Percentiles rank a stretch among this genome's conserved stretches.
Evolutionary conservation across 2,888 invertebrate species (phyloP).

Genomic region (Baccha elongata): DNA sequence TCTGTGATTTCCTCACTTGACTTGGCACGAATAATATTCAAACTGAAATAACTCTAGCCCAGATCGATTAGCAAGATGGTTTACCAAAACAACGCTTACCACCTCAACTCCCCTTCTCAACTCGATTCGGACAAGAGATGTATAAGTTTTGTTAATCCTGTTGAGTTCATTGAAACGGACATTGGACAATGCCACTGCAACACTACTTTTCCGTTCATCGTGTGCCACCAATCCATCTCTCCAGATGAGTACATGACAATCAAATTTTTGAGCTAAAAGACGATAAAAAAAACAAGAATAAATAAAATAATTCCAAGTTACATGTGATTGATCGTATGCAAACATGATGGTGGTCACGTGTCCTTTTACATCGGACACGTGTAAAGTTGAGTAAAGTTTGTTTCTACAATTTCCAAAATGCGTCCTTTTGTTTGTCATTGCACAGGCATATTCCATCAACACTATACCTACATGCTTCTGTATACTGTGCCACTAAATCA

Average conservation of each 20-base stretch:
- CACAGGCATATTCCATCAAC: constrained; percentile 55
- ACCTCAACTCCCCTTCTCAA: constrained; percentile 10
- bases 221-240: constrained; percentile 70
- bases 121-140: constrained; percentile 41
- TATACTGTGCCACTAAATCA: constrained; percentile 59
- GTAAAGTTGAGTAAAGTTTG: constrained; percentile 75
- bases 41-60: constrained; percentile 1
- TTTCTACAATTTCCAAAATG: constrained; percentile 72
- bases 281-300: constrained; percentile 3
- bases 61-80: constrained; percentile 70
- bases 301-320: constrained; percentile 65
- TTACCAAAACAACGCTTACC: constrained; percentile 56
- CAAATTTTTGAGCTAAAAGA: constrained; percentile 47
- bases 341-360: constrained; percentile 82
- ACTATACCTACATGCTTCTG: constrained; percentile 25
- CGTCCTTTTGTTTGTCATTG: constrained; percentile 68
- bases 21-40: constrained; percentile 21
- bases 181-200: constrained; percentile 42
- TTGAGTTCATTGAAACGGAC: constrained; percentile 68
- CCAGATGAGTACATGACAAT: constrained; percentile 65
- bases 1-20: constrained; percentile 33
- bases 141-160: constrained; percentile 17
- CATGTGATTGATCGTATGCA: constrained; percentile 80
- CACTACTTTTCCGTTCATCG: constrained; percentile 22
- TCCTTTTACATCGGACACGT: constrained; percentile 80